These are phyloP conservation scores for Pollenia labialis DNA, from an alignment of 2,888 invertebrate species.

Conservation along the genomic window DNA sequence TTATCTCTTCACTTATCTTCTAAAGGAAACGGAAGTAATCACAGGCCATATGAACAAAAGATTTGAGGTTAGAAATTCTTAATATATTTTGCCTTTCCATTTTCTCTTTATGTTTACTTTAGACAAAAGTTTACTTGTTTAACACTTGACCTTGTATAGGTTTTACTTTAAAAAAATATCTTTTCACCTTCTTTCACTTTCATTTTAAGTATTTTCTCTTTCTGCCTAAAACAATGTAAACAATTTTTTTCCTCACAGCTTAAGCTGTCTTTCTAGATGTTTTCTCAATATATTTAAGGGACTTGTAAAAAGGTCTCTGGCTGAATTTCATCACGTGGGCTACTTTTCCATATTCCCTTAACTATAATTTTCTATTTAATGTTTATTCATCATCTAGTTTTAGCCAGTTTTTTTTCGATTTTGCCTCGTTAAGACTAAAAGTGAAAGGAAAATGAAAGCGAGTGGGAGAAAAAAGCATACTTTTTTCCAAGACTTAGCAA, in stretches of 20 bases:
- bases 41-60: slow-evolving; percentile 38
- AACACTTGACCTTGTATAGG: slow-evolving; percentile 57
- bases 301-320: background rate
- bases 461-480: background rate
- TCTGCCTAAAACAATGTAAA: slow-evolving; percentile 1
- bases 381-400: slow-evolving; percentile 18
- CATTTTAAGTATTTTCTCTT: background rate
- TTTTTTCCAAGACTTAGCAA: background rate
- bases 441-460: background rate
- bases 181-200: background rate
- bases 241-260: background rate
- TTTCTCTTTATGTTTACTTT: slow-evolving; percentile 33
- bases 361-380: slow-evolving; percentile 42
- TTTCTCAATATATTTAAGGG: background rate
- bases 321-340: background rate
- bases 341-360: slow-evolving; percentile 29
- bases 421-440: background rate
- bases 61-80: slow-evolving; percentile 43
- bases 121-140: slow-evolving; percentile 47
- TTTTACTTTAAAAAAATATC: slow-evolving; percentile 2
- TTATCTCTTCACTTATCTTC: slow-evolving; percentile 23
- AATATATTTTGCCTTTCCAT: slow-evolving; percentile 10
- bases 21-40: slow-evolving; percentile 59
- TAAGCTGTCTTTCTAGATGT: slow-evolving; percentile 1
- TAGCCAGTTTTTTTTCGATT: background rate